phyloP scores from a whole-genome alignment of 2,888 invertebrate genomes.

The Drosophila lacicola region DNA sequence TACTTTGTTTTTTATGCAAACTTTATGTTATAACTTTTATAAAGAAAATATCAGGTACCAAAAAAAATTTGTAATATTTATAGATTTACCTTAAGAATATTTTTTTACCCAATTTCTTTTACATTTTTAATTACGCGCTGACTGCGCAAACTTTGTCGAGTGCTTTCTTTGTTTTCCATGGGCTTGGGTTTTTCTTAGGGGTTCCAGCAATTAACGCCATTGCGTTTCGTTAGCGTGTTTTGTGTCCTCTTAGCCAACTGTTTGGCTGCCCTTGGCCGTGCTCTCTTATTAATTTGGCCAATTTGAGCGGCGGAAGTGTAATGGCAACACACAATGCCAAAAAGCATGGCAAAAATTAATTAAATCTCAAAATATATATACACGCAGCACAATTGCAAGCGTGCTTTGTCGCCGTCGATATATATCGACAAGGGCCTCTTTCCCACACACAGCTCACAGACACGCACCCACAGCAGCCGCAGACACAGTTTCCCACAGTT shows the following conservation, averaged over 20 bases:
- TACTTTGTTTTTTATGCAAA: too few species aligned
- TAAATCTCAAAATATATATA: slow-evolving; percentile 50
- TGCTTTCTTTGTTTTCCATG: slow-evolving; percentile 32
- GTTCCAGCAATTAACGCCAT: slow-evolving; percentile 67
- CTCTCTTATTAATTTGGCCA: slow-evolving; percentile 68
- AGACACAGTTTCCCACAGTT: slow-evolving; percentile 41
- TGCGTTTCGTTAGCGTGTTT: slow-evolving; percentile 41
- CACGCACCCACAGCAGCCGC: slow-evolving; percentile 31
- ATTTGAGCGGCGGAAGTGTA: slow-evolving; percentile 64
- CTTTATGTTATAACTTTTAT: not conserved
- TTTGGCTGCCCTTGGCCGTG: slow-evolving; percentile 49
- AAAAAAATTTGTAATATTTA: slow-evolving; percentile 1
- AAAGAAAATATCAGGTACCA: not conserved
- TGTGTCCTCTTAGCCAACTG: slow-evolving; percentile 34
- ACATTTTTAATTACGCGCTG: slow-evolving; percentile 52
- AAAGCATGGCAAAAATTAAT: slow-evolving; percentile 65
- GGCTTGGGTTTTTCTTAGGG: slow-evolving; percentile 12
- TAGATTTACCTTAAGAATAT: slow-evolving; percentile 6
- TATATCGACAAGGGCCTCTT: slow-evolving; percentile 15
- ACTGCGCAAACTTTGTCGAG: slow-evolving; percentile 53
- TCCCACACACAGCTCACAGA: too few species aligned
- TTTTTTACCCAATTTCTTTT: slow-evolving; percentile 4
- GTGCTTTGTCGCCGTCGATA: slow-evolving; percentile 10
- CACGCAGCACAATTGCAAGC: not conserved
- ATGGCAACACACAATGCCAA: slow-evolving; percentile 38